Evolutionary conservation across 2,888 invertebrate genomes (phyloP).

Genomic region (Yponomeuta evonymella): DNA sequence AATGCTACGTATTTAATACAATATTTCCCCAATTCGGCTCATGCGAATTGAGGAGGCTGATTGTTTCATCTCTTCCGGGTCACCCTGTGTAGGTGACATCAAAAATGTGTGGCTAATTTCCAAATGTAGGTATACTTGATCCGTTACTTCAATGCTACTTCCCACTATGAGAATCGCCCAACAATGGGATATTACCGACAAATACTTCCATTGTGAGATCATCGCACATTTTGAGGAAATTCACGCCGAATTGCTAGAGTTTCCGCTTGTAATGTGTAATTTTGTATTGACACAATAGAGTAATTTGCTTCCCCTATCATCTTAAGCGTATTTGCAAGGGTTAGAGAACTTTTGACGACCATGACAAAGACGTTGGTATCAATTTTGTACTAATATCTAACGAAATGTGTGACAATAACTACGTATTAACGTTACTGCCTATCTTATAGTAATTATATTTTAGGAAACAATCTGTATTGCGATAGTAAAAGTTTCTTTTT

Average conservation of each 20-base stretch:
- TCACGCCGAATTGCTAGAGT: not conserved
- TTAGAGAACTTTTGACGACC: not conserved
- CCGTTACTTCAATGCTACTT: slow-evolving; percentile 1
- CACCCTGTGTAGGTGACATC: slow-evolving; percentile 12
- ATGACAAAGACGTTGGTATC: not conserved
- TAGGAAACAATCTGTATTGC: too few species aligned
- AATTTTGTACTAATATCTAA: not conserved
- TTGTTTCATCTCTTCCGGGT: slow-evolving; percentile 11
- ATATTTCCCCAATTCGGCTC: too few species aligned
- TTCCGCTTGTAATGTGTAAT: not conserved
- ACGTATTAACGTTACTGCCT: too few species aligned
- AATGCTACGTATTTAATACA: too few species aligned
- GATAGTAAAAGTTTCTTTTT: too few species aligned
- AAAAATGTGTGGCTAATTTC: not conserved
- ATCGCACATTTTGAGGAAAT: slow-evolving; percentile 1
- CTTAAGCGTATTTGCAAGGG: not conserved
- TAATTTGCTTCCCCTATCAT: not conserved
- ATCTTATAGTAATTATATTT: too few species aligned
- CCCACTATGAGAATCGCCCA: slow-evolving; percentile 5
- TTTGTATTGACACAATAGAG: not conserved
- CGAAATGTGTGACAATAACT: not conserved
- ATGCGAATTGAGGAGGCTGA: not conserved
- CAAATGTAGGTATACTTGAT: not conserved
- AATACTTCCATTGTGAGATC: slow-evolving; percentile 3
- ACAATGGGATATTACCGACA: slow-evolving; percentile 7